phyloP scores from a whole-genome alignment of 2,113 vertebrate genomes.

The Bagarius yarrelli region DNA sequence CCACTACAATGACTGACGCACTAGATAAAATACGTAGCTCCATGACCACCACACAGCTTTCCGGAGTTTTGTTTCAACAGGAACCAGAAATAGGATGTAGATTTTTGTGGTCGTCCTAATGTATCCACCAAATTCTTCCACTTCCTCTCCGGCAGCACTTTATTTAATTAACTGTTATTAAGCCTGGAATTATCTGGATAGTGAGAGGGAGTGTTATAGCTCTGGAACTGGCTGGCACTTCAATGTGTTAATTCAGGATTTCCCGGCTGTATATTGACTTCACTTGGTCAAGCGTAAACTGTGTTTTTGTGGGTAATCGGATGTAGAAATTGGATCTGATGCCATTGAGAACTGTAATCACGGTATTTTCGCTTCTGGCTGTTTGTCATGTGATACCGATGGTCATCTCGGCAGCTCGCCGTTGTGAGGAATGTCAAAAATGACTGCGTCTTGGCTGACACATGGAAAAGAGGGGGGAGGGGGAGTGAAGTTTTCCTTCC shows the following conservation, averaged over 20 bases:
- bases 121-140: neutral
- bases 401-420: neutral
- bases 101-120: neutral
- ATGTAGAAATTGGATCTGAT: neutral
- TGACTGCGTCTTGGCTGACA: neutral
- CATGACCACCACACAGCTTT: neutral
- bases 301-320: neutral
- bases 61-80: neutral
- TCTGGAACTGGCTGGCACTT: neutral
- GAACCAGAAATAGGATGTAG: neutral
- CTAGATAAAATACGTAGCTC: neutral
- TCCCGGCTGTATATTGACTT: too few relatives aligned
- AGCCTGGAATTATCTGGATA: slow-evolving; percentile 19
- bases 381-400: neutral
- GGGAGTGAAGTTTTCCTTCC: neutral
- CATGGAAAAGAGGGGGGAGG: neutral
- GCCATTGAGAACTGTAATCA: neutral
- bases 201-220: neutral
- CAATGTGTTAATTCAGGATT: neutral
- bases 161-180: slow-evolving; percentile 33
- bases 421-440: neutral
- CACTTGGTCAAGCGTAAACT: too few relatives aligned
- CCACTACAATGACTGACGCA: neutral
- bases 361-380: neutral
- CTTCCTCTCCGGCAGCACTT: neutral